Percentiles rank a stretch among this genome's conserved stretches.
These are phyloP conservation scores for Helobdella robusta DNA, from an alignment of 2,888 invertebrate species.

Conservation along the genomic window DNA sequence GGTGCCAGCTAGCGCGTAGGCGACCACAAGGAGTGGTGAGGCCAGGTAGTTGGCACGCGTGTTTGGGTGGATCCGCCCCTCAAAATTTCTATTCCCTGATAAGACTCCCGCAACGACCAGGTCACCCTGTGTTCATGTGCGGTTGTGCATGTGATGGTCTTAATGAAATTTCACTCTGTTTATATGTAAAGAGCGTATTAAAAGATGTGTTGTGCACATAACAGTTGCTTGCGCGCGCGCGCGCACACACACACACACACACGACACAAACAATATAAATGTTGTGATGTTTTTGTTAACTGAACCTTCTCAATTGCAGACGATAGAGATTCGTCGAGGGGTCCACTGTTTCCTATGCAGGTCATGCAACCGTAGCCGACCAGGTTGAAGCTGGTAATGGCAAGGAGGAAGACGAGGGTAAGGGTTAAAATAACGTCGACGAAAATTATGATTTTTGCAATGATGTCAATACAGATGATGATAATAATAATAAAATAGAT, in stretches of 20 bases:
- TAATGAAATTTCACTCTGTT: no score
- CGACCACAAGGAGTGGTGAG: slow-evolving; percentile 90
- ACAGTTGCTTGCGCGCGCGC: no score
- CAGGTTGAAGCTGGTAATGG: slow-evolving; percentile 62
- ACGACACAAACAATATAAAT: no score
- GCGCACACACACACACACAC: no score
- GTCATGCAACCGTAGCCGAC: slow-evolving; percentile 99
- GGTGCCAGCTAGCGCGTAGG: slow-evolving; percentile 89
- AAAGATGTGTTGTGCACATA: no score
- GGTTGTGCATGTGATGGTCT: no score
- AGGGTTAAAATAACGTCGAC: no score
- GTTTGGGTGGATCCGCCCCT: slow-evolving; percentile 91
- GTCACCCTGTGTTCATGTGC: slow-evolving; percentile 59
- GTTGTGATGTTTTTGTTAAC: no score
- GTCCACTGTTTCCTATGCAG: slow-evolving; percentile 95
- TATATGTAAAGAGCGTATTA: no score
- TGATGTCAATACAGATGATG: no score
- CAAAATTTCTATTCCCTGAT: slow-evolving; percentile 95
- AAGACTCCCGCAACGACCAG: slow-evolving; percentile 89
- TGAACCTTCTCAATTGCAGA: slow-evolving; percentile 78
- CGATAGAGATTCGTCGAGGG: slow-evolving; percentile 78
- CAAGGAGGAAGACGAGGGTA: background rate
- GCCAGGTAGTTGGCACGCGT: slow-evolving; percentile 94
- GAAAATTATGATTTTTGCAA: no score
- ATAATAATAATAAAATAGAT: no score